Base-by-base conservation (phyloP, 2,888 invertebrate species). In the Mimas tiliae region DNA sequence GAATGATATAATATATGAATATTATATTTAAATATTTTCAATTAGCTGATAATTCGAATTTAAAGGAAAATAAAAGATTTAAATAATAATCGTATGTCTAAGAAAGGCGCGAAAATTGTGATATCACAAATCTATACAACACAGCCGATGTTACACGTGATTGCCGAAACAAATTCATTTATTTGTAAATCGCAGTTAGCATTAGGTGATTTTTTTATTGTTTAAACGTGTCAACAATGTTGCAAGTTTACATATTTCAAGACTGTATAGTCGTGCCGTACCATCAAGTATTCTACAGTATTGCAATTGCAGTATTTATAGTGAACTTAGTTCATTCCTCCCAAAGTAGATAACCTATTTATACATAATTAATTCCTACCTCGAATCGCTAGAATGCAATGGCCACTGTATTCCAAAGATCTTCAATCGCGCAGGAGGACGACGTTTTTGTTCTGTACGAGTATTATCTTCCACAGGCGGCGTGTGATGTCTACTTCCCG, bases 391-490 rank as follows among this genome's bases (percentile, higher is more conserved):
- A 67, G 94, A 93, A 79, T 94, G 94, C 78, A 94, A 80, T 14
- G 94, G 94, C 94, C 94, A 94, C 84, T 94, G 94, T 73, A 94
- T 94, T 11, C 94, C 94, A 71, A 94, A 94, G 72, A 94, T 86
- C 80, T 94, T 93, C 74, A 94, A 75, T 33, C 93, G 86, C 42
- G 93, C 86, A n/a, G 94, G 94, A 52, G 94, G 94, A 19, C 93
- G 85, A 0, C 93, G 88, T 73, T 93, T 93, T 72, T 89, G 91
- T 70, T 93, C 93, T 1, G 91, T 81, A 0, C 93, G 86, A 52
- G 89, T 80, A 45, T 80, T 86, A 69, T 93, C 93, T 68, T 92
- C 93, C 12, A 92, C 86, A 11, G 93, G 93, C 63, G 93, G 93
- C 62, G 93, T 93, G 65, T 93, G 92, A 72, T 93, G 93, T 72